Conservation (phyloP, 2,113 vertebrate genomes). For the Gallinago paraguaiae region DNA sequence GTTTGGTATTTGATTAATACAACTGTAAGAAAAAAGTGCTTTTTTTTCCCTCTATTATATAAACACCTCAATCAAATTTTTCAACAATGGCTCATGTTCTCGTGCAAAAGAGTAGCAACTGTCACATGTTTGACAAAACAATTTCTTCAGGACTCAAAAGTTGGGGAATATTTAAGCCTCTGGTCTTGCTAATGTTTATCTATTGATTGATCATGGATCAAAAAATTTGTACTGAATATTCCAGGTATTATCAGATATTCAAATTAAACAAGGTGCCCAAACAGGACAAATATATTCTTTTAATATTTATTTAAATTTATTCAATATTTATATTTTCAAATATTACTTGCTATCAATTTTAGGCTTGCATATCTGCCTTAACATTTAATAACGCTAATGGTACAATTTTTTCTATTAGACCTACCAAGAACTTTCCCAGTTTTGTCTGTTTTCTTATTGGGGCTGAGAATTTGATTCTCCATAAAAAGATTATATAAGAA, state of each 20-base stretch:
- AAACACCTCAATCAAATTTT: background rate
- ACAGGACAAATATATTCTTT: background rate
- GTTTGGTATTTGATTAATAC: background rate
- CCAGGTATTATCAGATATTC: background rate
- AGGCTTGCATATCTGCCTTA: background rate
- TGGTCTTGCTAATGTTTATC: background rate
- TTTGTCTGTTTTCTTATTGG: background rate
- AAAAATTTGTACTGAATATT: background rate
- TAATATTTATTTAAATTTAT: background rate
- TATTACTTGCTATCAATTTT: background rate
- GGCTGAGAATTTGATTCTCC: background rate
- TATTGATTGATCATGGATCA: background rate
- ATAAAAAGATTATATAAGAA: background rate
- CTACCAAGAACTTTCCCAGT: background rate
- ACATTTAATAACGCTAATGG: background rate
- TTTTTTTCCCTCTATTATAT: background rate
- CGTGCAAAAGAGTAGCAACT: background rate
- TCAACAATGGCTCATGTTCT: background rate
- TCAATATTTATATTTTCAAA: background rate
- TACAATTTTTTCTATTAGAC: background rate
- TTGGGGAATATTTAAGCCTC: background rate
- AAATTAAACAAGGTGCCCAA: background rate
- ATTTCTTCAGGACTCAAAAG: background rate
- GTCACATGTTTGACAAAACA: background rate
- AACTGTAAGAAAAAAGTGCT: background rate